Conservation (phyloP, 2,888 invertebrate genomes). For the Mythimna albipuncta region DNA sequence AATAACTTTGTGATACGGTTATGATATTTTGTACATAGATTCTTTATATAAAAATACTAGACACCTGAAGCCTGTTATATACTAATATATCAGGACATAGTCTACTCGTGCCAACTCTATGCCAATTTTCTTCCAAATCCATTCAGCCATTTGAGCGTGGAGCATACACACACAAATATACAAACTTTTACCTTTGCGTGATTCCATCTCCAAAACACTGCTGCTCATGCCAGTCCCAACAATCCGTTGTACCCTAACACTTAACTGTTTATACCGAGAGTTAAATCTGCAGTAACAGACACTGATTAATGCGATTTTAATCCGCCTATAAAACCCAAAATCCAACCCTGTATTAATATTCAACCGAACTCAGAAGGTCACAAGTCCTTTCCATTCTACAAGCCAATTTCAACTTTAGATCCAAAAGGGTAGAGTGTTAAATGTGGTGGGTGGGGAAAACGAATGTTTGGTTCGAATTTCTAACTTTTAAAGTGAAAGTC, state of each 20-base stretch:
- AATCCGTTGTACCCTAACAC: constrained; percentile 88
- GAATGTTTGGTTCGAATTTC: constrained; percentile 75
- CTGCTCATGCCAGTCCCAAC: constrained; percentile 74
- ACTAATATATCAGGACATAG: too few species aligned
- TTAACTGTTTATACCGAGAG: constrained; percentile 90
- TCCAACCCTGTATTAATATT: constrained; percentile 90
- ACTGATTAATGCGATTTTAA: constrained; percentile 94
- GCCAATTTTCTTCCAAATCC: too few species aligned
- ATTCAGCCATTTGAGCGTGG: too few species aligned
- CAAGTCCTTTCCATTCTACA: constrained; percentile 70
- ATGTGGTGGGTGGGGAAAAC: constrained; percentile 63
- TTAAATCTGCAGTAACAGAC: constrained; percentile 89
- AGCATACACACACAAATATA: too few species aligned
- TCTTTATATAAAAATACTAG: too few species aligned
- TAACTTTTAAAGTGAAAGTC: constrained; percentile 87
- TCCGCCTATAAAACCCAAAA: constrained; percentile 92
- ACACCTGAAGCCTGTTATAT: too few species aligned
- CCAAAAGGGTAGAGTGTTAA: constrained; percentile 66
- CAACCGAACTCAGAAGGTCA: constrained; percentile 88
- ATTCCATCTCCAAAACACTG: constrained; percentile 37
- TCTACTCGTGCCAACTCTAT: too few species aligned
- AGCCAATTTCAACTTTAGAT: constrained; percentile 76
- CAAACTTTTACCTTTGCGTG: too few species aligned
- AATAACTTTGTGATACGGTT: too few species aligned
- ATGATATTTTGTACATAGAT: too few species aligned